phyloP scores from a whole-genome alignment of 2,113 vertebrate genomes.

The Rallus limicola region DNA sequence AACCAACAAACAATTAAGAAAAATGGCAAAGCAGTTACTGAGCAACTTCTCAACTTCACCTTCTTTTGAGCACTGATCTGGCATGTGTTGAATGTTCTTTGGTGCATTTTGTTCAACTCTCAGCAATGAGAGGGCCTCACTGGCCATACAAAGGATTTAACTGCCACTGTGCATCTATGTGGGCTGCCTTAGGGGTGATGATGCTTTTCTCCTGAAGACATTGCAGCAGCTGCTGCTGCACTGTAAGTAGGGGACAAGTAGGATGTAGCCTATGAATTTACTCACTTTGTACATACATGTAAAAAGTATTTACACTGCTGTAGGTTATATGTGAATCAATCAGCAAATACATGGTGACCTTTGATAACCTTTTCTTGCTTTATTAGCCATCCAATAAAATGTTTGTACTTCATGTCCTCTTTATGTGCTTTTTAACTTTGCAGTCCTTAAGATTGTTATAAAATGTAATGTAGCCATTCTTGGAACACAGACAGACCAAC shows the following conservation, averaged over 20 bases:
- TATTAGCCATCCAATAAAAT: background rate
- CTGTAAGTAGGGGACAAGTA: rapidly evolving
- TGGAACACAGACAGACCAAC: background rate
- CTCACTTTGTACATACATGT: background rate
- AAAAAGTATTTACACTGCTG: background rate
- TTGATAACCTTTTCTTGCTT: background rate
- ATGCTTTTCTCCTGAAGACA: background rate
- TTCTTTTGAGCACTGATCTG: background rate
- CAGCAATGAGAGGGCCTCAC: background rate
- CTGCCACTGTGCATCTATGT: background rate
- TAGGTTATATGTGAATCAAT: background rate
- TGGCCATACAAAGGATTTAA: background rate
- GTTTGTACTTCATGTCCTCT: background rate
- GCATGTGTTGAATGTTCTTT: background rate
- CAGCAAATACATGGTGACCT: background rate
- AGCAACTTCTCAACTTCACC: background rate
- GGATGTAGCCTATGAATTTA: background rate
- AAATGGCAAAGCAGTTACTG: background rate
- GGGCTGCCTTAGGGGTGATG: background rate
- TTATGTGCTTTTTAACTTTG: background rate
- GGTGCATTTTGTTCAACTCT: background rate
- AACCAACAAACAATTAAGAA: background rate
- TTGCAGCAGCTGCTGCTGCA: background rate
- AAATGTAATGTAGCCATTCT: background rate
- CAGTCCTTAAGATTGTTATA: background rate